These are phyloP conservation scores for Otocyon megalotis DNA, from an alignment of 2,113 vertebrate genomes.

Conservation along the genomic window DNA sequence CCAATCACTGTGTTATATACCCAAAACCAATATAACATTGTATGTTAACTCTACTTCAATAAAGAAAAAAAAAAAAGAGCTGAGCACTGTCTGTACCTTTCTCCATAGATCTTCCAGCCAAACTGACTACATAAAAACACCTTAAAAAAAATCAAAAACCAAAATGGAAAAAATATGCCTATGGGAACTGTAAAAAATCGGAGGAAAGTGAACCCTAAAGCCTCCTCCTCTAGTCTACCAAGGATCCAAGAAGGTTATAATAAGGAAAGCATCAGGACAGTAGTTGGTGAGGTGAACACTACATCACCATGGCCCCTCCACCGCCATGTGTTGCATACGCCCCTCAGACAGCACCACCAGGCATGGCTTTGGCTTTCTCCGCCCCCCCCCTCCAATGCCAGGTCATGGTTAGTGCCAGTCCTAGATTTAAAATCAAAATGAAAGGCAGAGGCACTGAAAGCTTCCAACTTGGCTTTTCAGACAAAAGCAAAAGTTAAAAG, in stretches of 20 bases:
- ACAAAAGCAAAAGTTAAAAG: constrained; percentile 47
- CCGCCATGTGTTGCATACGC: fast-evolving
- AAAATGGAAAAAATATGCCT: not conserved
- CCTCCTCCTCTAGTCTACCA: not conserved
- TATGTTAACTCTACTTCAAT: not conserved
- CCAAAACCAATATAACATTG: not conserved
- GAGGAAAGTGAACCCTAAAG: not conserved
- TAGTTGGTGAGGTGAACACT: not conserved
- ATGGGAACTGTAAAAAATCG: not conserved
- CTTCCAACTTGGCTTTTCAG: not conserved
- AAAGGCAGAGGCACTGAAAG: not conserved
- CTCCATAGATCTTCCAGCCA: not conserved
- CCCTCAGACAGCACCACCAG: fast-evolving
- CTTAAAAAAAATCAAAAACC: not conserved
- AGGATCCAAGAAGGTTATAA: not conserved
- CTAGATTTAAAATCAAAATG: constrained; percentile 70
- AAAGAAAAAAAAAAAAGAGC: not conserved
- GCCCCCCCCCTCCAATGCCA: not conserved
- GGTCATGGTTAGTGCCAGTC: not conserved
- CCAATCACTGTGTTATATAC: not conserved
- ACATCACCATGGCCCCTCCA: not conserved
- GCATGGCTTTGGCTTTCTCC: not conserved
- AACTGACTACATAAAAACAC: too few species aligned
- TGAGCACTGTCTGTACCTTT: not conserved
- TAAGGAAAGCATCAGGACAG: fast-evolving